phyloP scores from a whole-genome alignment of 2,113 vertebrate species.

The Chaetops frenatus region DNA sequence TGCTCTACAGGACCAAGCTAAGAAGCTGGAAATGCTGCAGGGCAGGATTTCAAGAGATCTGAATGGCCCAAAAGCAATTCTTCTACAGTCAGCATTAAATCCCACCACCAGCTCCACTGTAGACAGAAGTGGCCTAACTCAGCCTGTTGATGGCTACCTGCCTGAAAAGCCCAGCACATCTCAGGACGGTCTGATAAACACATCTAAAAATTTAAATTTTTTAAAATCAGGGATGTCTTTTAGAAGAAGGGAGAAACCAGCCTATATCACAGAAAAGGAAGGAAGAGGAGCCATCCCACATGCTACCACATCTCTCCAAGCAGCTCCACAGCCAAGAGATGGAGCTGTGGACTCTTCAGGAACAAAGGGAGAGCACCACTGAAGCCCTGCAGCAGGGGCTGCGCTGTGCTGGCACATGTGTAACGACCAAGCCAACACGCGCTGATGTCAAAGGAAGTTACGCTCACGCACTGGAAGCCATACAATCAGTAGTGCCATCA shows the following conservation, averaged over 20 bases:
- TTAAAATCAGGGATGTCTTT: background rate
- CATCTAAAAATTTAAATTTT: background rate
- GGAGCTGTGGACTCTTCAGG: background rate
- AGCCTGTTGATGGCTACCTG: background rate
- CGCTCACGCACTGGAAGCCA: rapidly evolving
- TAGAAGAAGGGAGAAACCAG: background rate
- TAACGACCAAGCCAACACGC: background rate
- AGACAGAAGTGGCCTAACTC: background rate
- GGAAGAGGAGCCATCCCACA: rapidly evolving
- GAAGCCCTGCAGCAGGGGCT: background rate
- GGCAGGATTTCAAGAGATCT: background rate
- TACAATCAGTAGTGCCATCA: background rate
- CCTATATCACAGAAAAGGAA: background rate
- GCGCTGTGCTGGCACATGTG: rapidly evolving
- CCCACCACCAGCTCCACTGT: background rate
- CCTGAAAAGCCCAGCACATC: background rate
- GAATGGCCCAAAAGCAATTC: background rate
- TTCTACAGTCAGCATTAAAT: background rate
- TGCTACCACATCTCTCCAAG: rapidly evolving
- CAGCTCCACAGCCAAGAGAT: background rate
- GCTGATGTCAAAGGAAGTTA: background rate
- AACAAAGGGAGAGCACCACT: background rate
- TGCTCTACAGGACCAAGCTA: background rate
- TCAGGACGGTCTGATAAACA: background rate
- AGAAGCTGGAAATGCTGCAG: background rate